Evolutionary conservation across 2,888 invertebrate species (phyloP).

Genomic region (Megalurothrips usitatus): DNA sequence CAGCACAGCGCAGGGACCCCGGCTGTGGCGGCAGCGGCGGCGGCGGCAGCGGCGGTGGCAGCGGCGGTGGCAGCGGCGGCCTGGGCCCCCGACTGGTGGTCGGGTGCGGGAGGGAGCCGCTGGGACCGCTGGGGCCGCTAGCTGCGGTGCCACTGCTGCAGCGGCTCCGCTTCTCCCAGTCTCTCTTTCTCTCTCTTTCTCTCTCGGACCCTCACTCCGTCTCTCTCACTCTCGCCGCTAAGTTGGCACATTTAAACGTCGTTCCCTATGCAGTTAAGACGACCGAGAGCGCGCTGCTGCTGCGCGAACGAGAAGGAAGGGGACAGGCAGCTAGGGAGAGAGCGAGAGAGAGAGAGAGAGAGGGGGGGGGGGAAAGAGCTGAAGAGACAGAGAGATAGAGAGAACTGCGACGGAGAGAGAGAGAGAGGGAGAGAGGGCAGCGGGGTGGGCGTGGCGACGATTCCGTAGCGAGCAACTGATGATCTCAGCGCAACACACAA

Average conservation of each 20-base stretch:
- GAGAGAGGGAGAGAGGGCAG: no score
- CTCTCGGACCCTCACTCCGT: background rate
- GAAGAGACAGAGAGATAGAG: background rate
- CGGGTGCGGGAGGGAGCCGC: no score
- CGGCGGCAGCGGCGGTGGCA: background rate
- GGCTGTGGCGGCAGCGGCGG: background rate
- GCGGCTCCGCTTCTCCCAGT: no score
- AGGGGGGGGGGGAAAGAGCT: background rate
- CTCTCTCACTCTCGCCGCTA: background rate
- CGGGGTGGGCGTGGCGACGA: no score
- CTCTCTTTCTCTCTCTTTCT: background rate
- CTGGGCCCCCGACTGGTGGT: no score
- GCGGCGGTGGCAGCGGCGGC: no score
- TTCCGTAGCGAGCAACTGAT: background rate
- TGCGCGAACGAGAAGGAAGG: background rate
- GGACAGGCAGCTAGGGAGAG: background rate
- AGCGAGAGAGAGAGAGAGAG: background rate
- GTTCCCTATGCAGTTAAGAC: background rate
- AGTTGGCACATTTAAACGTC: slow-evolving; percentile 4
- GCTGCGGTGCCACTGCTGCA: no score
- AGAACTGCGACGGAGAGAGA: background rate
- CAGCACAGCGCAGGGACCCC: background rate
- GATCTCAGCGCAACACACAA: background rate
- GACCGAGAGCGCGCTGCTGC: background rate
- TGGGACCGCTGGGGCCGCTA: no score